Percentiles rank a stretch among this genome's conserved stretches.
These are phyloP conservation scores for Condylostylus longicornis DNA, from an alignment of 1,140 invertebrate genomes.

Conservation along the genomic window DNA sequence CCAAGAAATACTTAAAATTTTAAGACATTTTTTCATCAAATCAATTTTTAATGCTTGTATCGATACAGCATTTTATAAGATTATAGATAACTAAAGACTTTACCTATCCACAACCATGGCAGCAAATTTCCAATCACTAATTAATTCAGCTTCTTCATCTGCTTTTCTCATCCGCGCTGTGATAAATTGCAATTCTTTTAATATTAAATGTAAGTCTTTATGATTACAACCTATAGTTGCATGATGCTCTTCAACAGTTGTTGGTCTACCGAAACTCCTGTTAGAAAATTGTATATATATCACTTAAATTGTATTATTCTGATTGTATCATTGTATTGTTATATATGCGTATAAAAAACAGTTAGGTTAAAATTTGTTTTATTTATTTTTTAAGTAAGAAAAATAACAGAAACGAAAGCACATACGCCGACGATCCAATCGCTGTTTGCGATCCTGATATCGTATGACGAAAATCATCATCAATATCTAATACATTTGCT, in stretches of 20 bases:
- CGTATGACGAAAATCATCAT: slow-evolving; percentile 75
- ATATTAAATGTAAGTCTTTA: slow-evolving; percentile 66
- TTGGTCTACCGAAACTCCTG: slow-evolving; percentile 41
- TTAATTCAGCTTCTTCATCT: slow-evolving; percentile 78
- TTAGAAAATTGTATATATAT: slow-evolving; percentile 1
- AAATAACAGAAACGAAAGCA: neutral
- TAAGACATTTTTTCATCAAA: too few species aligned
- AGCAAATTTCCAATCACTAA: slow-evolving; percentile 98
- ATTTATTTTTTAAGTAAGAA: slow-evolving; percentile 1
- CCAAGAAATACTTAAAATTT: too few species aligned
- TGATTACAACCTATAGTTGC: slow-evolving; percentile 39
- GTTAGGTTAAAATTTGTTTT: neutral
- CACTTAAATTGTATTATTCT: neutral
- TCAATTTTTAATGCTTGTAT: too few species aligned
- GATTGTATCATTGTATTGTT: neutral
- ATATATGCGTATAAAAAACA: neutral
- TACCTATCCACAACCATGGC: slow-evolving; percentile 94
- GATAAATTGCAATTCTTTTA: slow-evolving; percentile 88
- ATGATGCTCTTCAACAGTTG: slow-evolving; percentile 45
- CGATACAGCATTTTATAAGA: too few species aligned
- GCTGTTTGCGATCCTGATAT: slow-evolving; percentile 36
- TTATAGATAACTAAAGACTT: too few species aligned
- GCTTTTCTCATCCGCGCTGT: slow-evolving; percentile 77
- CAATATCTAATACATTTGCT: slow-evolving; percentile 87
- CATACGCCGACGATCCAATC: slow-evolving; percentile 33